phyloP scores from a whole-genome alignment of 2,797 vertebrate species.

The Acestrorhynchus altus region DNA sequence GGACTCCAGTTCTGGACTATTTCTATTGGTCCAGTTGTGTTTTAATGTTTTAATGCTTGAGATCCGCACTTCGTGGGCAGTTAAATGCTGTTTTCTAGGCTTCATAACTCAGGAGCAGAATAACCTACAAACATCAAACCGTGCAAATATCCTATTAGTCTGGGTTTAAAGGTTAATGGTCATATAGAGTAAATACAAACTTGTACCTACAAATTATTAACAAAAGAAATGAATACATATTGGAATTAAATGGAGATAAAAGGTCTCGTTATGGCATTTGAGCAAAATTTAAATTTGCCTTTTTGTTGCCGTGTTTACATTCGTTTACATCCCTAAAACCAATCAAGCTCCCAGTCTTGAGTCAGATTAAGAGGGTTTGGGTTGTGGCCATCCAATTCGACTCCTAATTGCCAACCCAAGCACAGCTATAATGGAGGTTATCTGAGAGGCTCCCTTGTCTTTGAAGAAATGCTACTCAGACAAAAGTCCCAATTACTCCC shows the following conservation, averaged over 20 bases:
- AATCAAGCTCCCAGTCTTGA: slow-evolving; percentile 5
- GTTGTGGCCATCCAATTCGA: slow-evolving; percentile 44
- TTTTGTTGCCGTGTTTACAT: background rate
- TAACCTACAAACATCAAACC: too few species aligned
- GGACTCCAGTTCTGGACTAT: background rate
- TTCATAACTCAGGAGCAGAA: too few species aligned
- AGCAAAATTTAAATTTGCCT: background rate
- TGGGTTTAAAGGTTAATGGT: too few species aligned
- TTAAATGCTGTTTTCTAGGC: too few species aligned
- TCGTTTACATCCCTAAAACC: background rate
- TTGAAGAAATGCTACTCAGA: slow-evolving; percentile 58
- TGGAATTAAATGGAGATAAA: background rate
- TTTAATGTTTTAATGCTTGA: too few species aligned
- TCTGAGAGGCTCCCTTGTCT: slow-evolving; percentile 73
- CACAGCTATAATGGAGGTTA: slow-evolving; percentile 67
- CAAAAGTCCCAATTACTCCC: slow-evolving; percentile 76
- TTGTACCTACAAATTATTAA: background rate
- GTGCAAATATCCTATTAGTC: too few species aligned
- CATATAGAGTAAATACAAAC: background rate
- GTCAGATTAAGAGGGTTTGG: slow-evolving; percentile 45
- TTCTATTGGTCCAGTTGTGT: background rate
- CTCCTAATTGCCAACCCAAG: slow-evolving; percentile 69
- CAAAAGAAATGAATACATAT: background rate
- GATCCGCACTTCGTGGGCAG: too few species aligned
- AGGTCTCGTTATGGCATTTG: too few species aligned